Evolutionary conservation across 2,888 invertebrate genomes (phyloP), one percentile per base, ranked within the genome.

Genomic region (Ichneumoninae sp.): DNA sequence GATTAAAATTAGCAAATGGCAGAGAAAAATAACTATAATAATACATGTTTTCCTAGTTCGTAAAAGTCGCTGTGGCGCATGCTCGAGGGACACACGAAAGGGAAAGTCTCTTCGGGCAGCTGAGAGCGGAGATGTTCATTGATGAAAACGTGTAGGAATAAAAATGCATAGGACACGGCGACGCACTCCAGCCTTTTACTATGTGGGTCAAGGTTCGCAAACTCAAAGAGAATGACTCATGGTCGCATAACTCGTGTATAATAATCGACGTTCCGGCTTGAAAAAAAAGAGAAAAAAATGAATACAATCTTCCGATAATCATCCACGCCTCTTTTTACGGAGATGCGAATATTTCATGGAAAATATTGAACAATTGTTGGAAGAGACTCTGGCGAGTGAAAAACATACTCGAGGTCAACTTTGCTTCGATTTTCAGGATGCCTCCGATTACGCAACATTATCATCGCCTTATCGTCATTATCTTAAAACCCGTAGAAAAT

Each of bases 141-240:
- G 74, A 74, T 60, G 44, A 62, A 62, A 70, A 60, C 44, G 79
- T 19, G 62, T 44, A 60, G 57, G 26, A 74, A 83, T 74, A 68
- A 83, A 72, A 83, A 78, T 47, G 78, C 71, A 80, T 88, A 89
- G 87, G 88, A 89, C 87, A 83, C 86, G 62, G 30, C 62, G 26
- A 33, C 69, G n/a, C 86, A 81, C 83, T 86, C 75, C 84, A 85
- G 88, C 86, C 86, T 88, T 62, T 88, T 87, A 86, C 87, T 86
- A 90, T 89, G 87, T 89, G 86, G 90, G 90, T 90, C 90, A 90
- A 89, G 90, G 90, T 89, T 85, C 83, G 85, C 84, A 70, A 84
- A 86, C 77, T 83, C 83, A 86, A 84, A 83, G 83, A 79, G 52
- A 82, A 80, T 76, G 82, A 83, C 80, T 83, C 80, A 82, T 57